These are phyloP conservation scores for Guaruba guarouba DNA, from an alignment of 2,113 vertebrate species.

Conservation along the genomic window DNA sequence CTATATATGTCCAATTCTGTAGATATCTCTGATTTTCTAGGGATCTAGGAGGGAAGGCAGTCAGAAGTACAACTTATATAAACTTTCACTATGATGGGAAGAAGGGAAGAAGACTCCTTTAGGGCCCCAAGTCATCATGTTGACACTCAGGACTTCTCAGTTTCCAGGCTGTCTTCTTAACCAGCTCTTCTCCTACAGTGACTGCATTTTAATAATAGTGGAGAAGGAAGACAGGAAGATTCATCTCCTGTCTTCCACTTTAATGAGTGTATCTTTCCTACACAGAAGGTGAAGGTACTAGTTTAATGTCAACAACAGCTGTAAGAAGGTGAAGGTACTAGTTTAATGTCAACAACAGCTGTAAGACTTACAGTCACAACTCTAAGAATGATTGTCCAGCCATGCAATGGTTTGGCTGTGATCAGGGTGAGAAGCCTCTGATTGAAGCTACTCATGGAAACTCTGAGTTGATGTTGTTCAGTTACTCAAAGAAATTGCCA, in stretches of 20 bases:
- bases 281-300: background rate
- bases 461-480: background rate
- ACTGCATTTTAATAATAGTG: background rate
- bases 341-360: background rate
- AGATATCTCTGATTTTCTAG: background rate
- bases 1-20: accelerated
- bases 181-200: background rate
- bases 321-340: background rate
- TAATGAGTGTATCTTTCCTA: background rate
- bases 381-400: background rate
- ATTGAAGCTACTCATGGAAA: background rate
- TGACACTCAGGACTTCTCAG: background rate
- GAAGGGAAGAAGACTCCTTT: background rate
- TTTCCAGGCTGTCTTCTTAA: background rate
- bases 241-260: background rate
- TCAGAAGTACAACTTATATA: background rate
- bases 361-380: background rate
- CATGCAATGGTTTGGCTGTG: background rate
- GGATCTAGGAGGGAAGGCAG: background rate
- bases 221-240: background rate
- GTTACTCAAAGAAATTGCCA: background rate
- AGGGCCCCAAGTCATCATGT: background rate
- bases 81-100: background rate
- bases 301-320: no score
- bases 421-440: background rate